A percentile compares a stretch with the other conserved stretches of the same genome.
Evolutionary conservation across 2,113 vertebrate species (phyloP).

Genomic region (Brachyhypopomus gauderio): DNA sequence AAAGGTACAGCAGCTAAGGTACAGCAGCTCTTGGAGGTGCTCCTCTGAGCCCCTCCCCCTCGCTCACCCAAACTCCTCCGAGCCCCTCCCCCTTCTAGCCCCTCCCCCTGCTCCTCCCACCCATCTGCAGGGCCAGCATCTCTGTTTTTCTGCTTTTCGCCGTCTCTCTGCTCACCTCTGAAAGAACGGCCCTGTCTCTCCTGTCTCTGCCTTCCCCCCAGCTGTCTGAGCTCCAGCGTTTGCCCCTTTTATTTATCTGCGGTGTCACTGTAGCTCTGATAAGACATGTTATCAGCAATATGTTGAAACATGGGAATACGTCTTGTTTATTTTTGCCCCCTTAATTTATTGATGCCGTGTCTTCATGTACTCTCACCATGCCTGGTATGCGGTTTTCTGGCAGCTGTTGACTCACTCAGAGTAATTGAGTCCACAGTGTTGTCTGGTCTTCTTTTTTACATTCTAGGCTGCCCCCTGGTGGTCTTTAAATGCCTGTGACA

Average conservation of each 20-base stretch:
- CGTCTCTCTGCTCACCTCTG: too few relatives aligned
- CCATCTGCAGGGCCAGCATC: too few relatives aligned
- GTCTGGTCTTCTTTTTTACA: slow-evolving; percentile 28
- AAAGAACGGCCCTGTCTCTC: slow-evolving; percentile 42
- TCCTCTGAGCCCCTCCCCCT: background rate
- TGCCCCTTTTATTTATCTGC: slow-evolving; percentile 54
- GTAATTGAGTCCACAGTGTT: slow-evolving; percentile 61
- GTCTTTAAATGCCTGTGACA: slow-evolving; percentile 18
- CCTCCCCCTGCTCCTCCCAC: too few relatives aligned
- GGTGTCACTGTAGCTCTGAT: slow-evolving; percentile 59
- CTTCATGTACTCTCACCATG: slow-evolving; percentile 50
- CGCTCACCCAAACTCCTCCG: too few relatives aligned
- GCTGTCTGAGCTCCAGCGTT: slow-evolving; percentile 52
- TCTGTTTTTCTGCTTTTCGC: too few relatives aligned
- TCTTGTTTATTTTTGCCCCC: slow-evolving; percentile 67
- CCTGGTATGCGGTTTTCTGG: slow-evolving; percentile 69
- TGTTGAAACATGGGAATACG: slow-evolving; percentile 70
- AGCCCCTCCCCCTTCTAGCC: background rate
- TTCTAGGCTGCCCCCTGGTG: slow-evolving; percentile 60
- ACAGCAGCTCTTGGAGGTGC: slow-evolving; percentile 1
- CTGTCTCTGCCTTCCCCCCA: slow-evolving; percentile 61
- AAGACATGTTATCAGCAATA: slow-evolving; percentile 68
- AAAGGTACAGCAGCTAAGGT: slow-evolving; percentile 93
- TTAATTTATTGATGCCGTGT: slow-evolving; percentile 67
- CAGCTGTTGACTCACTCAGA: slow-evolving; percentile 69